Evolutionary conservation across 2,113 vertebrate genomes (phyloP), one percentile per base, ranked within the genome.

Genomic region (Hylia prasina): DNA sequence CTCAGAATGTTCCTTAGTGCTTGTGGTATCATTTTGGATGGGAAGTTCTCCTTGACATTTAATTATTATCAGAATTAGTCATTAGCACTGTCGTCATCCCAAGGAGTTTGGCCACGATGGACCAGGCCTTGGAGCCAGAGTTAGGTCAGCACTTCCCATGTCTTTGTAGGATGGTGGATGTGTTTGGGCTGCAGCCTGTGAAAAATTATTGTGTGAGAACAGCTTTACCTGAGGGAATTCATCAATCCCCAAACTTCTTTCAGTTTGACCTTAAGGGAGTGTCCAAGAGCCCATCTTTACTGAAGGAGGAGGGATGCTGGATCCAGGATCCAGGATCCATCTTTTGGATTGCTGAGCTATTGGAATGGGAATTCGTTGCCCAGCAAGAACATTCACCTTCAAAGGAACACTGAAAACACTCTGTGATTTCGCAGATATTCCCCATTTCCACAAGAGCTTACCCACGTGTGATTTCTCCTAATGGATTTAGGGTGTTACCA

Each of bases 1-100:
- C 84, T 91, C 82, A 65, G 33, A 87, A 44, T 9, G 25, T 82
- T 48, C 51, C 65, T 89, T 11, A 17, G 61, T 72, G 35, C 87
- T 91, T 44, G 11, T 17, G 37, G 23, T 94, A 96, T 96, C 89
- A 11, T 85, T 79, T 71, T 28, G 84, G 61, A 61, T 77, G 65
- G 82, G 45, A 95, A 89, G 78, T 48, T 91, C 93, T 95, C 89
- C 89, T 95, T 93, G 89, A 85, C 53, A 72, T 84, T 48, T 48
- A 72, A 73, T 95, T 82, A 60, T 68, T 95, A 97, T 95, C 93
- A 97, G 84, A 68, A 69, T 87, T 85, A 85, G 78, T 80, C 92
- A 69, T 94, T 93, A 94, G 78, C 25, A 22, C 80, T 69, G 83
- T 75, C 9, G 11, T 94, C 89, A 94, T 87, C 57, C 4, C 61